These are phyloP conservation scores for Asbolus verrucosus DNA, from an alignment of 1,140 invertebrate species.

Conservation along the genomic window DNA sequence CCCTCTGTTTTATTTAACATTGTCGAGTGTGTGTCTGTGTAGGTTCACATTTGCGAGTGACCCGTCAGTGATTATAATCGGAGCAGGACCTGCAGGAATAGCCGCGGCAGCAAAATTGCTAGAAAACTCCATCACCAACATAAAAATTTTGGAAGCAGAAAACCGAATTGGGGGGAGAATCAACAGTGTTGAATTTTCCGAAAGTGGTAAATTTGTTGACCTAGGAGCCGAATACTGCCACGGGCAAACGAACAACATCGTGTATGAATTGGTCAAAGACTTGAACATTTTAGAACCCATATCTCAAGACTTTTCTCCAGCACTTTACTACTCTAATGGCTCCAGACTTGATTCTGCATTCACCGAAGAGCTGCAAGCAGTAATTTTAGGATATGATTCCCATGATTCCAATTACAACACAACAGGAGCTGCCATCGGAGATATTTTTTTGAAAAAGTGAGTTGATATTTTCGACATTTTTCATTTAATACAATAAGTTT, in stretches of 20 bases:
- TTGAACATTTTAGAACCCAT: constrained; percentile 50
- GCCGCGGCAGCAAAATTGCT: constrained; percentile 68
- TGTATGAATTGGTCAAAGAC: constrained; percentile 74
- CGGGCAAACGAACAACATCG: constrained; percentile 77
- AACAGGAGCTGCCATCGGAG: constrained; percentile 48
- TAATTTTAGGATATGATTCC: constrained; percentile 49
- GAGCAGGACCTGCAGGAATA: constrained; percentile 70
- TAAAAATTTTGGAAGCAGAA: constrained; percentile 75
- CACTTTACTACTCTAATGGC: constrained; percentile 31
- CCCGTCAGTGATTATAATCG: constrained; percentile 65
- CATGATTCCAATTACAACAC: constrained; percentile 3
- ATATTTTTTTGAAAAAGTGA: constrained; percentile 56
- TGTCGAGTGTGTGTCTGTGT: neutral
- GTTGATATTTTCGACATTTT: too few relatives aligned
- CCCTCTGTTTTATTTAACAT: too few relatives aligned
- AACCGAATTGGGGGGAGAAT: constrained; percentile 74
- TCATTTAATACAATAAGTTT: too few relatives aligned
- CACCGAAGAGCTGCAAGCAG: constrained; percentile 8
- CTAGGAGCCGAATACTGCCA: constrained; percentile 89
- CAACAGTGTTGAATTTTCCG: constrained; percentile 69
- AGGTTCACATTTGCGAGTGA: neutral
- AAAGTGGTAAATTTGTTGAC: constrained; percentile 75
- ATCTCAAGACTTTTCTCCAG: neutral
- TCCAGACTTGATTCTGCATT: constrained; percentile 31
- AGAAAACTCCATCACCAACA: constrained; percentile 66